Conservation (phyloP, 2,797 vertebrate genomes). For the Neoniphon sammara region DNA sequence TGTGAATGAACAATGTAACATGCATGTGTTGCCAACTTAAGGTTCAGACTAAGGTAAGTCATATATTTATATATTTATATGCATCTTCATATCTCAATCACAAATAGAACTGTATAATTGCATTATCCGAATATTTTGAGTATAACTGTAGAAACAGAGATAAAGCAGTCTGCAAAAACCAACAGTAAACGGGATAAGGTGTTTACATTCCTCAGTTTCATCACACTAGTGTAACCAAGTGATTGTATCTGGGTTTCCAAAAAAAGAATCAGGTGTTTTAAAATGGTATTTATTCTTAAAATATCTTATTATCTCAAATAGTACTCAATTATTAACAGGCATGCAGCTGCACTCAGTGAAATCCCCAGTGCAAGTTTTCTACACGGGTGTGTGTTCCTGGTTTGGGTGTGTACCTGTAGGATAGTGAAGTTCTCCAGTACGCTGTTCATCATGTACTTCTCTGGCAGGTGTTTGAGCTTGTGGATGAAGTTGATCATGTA, state of each 20-base stretch:
- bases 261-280: no score
- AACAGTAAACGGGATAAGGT: background rate
- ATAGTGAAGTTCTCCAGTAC: conserved; percentile 98
- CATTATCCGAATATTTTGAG: background rate
- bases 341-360: background rate
- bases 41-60: no score
- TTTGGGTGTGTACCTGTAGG: conserved; percentile 85
- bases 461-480: conserved; percentile 95
- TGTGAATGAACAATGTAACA: background rate
- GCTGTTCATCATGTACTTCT: conserved; percentile 99
- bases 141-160: background rate
- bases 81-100: background rate
- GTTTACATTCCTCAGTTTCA: background rate
- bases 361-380: background rate
- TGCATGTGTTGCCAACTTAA: no score
- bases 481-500: conserved; percentile 99
- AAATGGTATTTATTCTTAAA: no score
- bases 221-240: background rate
- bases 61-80: background rate
- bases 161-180: background rate
- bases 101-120: no score
- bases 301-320: no score
- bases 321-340: no score
- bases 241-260: background rate
- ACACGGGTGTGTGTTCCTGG: background rate